Base-by-base conservation (phyloP, 2,113 vertebrate species). In the Melospiza georgiana region DNA sequence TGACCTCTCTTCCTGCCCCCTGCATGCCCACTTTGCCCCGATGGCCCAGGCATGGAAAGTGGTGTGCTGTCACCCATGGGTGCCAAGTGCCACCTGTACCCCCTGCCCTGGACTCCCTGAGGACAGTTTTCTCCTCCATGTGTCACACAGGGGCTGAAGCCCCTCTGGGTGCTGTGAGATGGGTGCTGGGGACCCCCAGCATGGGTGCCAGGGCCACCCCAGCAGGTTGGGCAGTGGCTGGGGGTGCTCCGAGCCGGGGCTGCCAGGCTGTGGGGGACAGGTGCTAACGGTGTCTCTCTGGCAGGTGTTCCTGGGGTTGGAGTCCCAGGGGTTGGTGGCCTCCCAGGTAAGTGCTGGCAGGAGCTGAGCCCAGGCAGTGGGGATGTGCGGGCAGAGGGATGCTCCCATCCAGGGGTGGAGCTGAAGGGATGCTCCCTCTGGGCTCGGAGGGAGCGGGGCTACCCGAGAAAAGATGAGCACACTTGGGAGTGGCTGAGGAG, bases 221-320 rank as follows among this genome's bases (percentile, higher is more conserved):
- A 23, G 39, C 1, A 4, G 16, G 39, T 35, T 3, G 4, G 78
- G 72, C 43, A 22, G 15, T 65, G 63, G 25, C 31, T 62, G 46
- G 31, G 65, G 39, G 33, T 82, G 28, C n/a, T 57, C 23, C 0
- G 0, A 49, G 51, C 12, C 30, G 49, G 3, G 12, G 44, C 12
- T 68, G 44, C 39, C 0, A 1, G 37, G 33, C 35, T 82, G 31
- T 0, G 3, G 11, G 33, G 19, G 3, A n/a, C 28, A 18, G n/a
- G 10, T 3, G 15, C 37, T 93, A 68, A 95, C 15, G 48, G 21
- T 71, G 6, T 85, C 43, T 93, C n/a, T 91, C 71, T 62, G 80
- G 27, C 80, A 96, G 90, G 95, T 25, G 87, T 94, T 71, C 95
- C 95, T 0, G 95, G 95, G 33, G 84, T 5, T 63, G 97, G 92